Percentiles rank a stretch among this genome's conserved stretches.
These are phyloP conservation scores for Cosmopolites sordidus DNA, from an alignment of 2,888 invertebrate species.

Conservation along the genomic window DNA sequence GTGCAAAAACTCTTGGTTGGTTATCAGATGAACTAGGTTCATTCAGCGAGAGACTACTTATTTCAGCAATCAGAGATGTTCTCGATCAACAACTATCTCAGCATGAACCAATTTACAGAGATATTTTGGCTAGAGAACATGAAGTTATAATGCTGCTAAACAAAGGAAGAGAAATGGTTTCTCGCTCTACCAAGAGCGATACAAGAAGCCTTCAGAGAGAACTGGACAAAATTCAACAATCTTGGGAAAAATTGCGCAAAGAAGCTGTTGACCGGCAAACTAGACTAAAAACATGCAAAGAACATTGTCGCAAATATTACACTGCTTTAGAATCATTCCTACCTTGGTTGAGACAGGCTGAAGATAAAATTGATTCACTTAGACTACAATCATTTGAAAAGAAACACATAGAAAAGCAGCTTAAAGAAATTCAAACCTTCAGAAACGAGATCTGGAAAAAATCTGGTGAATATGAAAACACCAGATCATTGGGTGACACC, in stretches of 20 bases:
- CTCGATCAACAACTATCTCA: constrained; percentile 83
- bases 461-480: constrained; percentile 89
- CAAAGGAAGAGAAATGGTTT: constrained; percentile 73
- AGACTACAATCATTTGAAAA: constrained; percentile 78
- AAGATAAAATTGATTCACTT: constrained; percentile 75
- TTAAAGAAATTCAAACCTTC: constrained; percentile 82
- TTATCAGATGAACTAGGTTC: constrained; percentile 73
- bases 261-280: constrained; percentile 84
- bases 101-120: constrained; percentile 85
- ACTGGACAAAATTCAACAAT: constrained; percentile 81
- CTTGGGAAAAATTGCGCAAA: constrained; percentile 88
- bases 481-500: constrained; percentile 78
- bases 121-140: constrained; percentile 83
- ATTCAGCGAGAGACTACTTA: constrained; percentile 70
- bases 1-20: constrained; percentile 88
- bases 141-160: constrained; percentile 92
- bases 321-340: constrained; percentile 79
- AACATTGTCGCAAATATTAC: constrained; percentile 87
- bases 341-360: constrained; percentile 83
- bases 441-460: constrained; percentile 92
- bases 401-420: constrained; percentile 80
- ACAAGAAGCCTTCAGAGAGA: constrained; percentile 68
- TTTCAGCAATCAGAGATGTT: constrained; percentile 81
- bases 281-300: constrained; percentile 83
- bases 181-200: constrained; percentile 48